Evolutionary conservation across 92 coral and sea anemone species (phyloP), one percentile per base, ranked within the genome.

Genomic region (Phenganax subtilis): DNA sequence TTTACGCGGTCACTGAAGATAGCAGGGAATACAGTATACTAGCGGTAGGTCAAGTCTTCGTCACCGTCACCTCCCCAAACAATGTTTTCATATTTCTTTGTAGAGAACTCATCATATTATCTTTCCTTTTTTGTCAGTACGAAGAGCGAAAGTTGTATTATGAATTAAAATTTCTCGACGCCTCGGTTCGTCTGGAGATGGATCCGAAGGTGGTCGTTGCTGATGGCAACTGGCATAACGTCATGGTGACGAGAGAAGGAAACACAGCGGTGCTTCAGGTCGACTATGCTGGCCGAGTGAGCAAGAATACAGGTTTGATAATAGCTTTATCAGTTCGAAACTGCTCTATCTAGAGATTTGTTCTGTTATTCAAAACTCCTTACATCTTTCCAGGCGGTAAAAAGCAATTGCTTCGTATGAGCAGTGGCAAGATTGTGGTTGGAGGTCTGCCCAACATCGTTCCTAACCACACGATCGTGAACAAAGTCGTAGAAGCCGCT

Each of bases 251-350:
- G 66, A 85, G 98, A 12, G 83, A 87, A 53, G 98, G 98, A 12
- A 89, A 92, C 71, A 44, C 70, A 12, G 97, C 93, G 62, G 85
- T 88, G 12, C 75, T 92, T 27, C 97, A 94, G 70, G 83, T 94
- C 3, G 98, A 93, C 59, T 73, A 88, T 67, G 80, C 84, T 27
- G 97, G 93, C 0, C 88, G 90, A 76, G 91, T 83, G 10, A 68
- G 82, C 57, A 93, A 91, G 51, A 88, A 90, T 1, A 87, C 92
- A 1, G 98, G 97, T 27, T 90, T 90, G 28, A 65, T 58, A 37
- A 37, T 37, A 37, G 2, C 4, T 37, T 4, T 37, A 37, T 37
- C 47, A 37, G 47, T 37, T 37, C 47, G 47, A 37, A 4, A 37
- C 47, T 37, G 47, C 47, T 37, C 47, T 37, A 1, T 4, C 47